Evolutionary conservation across 2,888 invertebrate species (phyloP).

Genomic region (Drosophila engyochracea): DNA sequence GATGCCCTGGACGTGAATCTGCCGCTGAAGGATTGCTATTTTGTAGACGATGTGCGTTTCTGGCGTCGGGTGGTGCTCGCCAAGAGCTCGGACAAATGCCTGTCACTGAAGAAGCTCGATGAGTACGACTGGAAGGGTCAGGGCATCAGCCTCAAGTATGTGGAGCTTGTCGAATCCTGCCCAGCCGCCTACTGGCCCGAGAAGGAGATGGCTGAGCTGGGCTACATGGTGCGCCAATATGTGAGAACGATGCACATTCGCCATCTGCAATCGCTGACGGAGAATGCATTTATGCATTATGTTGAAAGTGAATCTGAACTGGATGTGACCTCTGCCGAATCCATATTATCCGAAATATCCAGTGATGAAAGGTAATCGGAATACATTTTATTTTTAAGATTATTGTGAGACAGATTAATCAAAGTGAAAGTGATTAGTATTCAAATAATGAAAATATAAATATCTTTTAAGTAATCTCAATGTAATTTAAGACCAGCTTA

Average conservation of each 20-base stretch:
- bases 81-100: constrained; percentile 64
- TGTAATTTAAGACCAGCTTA: not conserved
- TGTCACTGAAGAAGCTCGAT: constrained; percentile 49
- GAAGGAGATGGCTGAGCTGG: constrained; percentile 66
- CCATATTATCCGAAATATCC: constrained; percentile 41
- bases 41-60: constrained; percentile 68
- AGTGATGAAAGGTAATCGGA: constrained; percentile 54
- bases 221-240: constrained; percentile 57
- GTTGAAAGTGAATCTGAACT: constrained; percentile 52
- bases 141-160: constrained; percentile 75
- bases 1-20: constrained; percentile 72
- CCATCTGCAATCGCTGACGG: constrained; percentile 71
- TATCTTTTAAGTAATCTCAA: not conserved
- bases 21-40: constrained; percentile 75
- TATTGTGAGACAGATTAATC: not conserved
- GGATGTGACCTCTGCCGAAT: constrained; percentile 53
- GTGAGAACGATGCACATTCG: constrained; percentile 72
- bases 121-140: constrained; percentile 73
- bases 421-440: not conserved
- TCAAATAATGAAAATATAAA: not conserved
- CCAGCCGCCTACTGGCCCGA: constrained; percentile 75
- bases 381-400: too few species aligned
- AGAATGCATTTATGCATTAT: constrained; percentile 60
- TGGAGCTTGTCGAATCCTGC: constrained; percentile 77
- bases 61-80: constrained; percentile 80